Evolutionary conservation across 2,888 invertebrate genomes (phyloP), one percentile per base, ranked within the genome.

Genomic region (Sarcophaga rosellei): DNA sequence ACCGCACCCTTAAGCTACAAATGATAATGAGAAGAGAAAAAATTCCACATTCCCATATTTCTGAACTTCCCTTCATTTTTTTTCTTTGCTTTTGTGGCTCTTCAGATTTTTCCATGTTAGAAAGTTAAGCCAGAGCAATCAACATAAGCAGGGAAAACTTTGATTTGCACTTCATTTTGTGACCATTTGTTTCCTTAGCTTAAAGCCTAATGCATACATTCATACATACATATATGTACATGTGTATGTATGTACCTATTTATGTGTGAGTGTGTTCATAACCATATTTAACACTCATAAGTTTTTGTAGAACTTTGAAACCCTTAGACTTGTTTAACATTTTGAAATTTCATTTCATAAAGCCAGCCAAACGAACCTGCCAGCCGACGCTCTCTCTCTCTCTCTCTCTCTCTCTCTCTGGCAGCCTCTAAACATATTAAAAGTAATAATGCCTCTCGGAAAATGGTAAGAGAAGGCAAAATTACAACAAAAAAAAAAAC

Each of bases 161-260:
- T 91, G 90, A 90, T 90, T 91, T 91, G 90, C 89, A 90, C 90
- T 91, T 91, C 88, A 90, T 90, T 90, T 90, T 89, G 70, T 81
- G 70, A 81, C 75, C 74, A 86, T 77, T 80, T 90, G 89, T 89
- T 90, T 89, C 88, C 87, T 84, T 25, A 12, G 63, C 45, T 62
- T 23, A 25, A 35, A 23, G 23, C 21, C 12, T 57, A 21, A 11
- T n/a, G 17, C 12, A 53, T 53, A 4, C 53, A 66, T 44, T 70
- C 25, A n/a, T n/a, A n/a, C n/a, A n/a, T n/a, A n/a, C n/a, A n/a
- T 85, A 63, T 74, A 77, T 73, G 84, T 81, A 84, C 84, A 81
- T 89, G 86, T 2, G 10, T 35, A 35, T 35, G 35, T 35, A 35
- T 10, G 2, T 35, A 35, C 10, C 61, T 53, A 12, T 53, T 53